Percentiles rank a stretch among this genome's conserved stretches.
Conservation (phyloP, 2,113 vertebrate species). For the Meles meles region DNA sequence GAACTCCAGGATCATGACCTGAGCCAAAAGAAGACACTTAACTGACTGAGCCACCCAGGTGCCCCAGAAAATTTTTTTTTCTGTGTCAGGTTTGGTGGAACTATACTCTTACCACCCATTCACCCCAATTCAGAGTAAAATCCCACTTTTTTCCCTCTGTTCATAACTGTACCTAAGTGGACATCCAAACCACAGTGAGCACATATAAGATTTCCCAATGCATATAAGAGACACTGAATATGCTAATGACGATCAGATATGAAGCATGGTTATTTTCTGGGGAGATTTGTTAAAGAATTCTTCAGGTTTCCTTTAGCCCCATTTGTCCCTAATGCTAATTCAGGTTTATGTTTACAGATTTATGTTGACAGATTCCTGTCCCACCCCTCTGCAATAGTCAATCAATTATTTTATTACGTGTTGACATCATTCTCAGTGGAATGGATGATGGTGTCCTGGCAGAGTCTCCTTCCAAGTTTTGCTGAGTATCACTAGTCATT, state of each 20-base stretch:
- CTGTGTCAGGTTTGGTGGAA: not conserved
- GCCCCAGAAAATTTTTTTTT: not conserved
- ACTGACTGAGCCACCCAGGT: not conserved
- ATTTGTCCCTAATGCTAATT: not conserved
- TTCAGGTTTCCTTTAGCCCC: not conserved
- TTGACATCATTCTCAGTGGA: not conserved
- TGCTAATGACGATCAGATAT: not conserved
- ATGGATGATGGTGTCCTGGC: not conserved
- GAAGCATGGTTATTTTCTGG: not conserved
- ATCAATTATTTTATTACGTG: not conserved
- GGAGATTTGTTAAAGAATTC: not conserved
- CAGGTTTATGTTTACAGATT: not conserved
- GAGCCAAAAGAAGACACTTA: not conserved
- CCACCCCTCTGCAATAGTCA: no score
- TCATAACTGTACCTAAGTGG: not conserved
- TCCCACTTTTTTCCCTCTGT: not conserved
- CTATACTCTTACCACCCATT: not conserved
- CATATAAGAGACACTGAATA: not conserved
- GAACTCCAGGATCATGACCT: not conserved
- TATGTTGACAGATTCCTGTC: not conserved
- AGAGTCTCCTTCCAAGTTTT: not conserved
- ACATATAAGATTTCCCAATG: not conserved
- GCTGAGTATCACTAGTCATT: not conserved
- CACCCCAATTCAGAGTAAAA: not conserved
- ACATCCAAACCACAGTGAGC: not conserved